Base-by-base conservation (phyloP, 2,888 invertebrate genomes). In the Drosophila mimica region DNA sequence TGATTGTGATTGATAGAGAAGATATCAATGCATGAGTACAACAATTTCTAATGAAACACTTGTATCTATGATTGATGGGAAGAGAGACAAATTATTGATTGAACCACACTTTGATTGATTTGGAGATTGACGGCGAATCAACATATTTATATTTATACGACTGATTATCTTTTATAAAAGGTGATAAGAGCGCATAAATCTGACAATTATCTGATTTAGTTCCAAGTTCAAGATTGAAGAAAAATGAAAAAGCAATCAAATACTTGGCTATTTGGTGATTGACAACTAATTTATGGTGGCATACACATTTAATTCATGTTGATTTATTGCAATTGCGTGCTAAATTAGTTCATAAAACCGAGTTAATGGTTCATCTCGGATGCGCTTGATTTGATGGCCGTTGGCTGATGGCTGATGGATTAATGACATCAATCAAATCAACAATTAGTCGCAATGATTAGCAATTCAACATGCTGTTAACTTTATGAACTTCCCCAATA, bases 401-500 rank as follows among this genome's bases (percentile, higher is more conserved):
- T 46, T 65, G 65, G 34, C 5, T 20, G 49, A 53, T 53, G 59
- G 46, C 8, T 15, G 46, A 40, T 62, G 65, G 33, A 61, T 36
- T 62, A 59, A 54, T 43, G 53, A 6, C 31, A 72, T 67, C 78
- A 72, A 64, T 67, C 57, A 64, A 49, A 52, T 25, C 25, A 25
- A 61, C 49, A 64, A 61, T 60, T 71, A 58, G 33, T 33, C 62
- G 28, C 51, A 38, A 49, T 64, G 40, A 52, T 54, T 36, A 62
- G 59, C 64, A 57, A 72, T 67, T 61, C 69, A 77, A 70, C 64
- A 59, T 59, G 64, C 68, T 52, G 13, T 70, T 58, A 63, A 67
- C 68, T 79, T 69, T 57, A 79, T 66, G 65, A 82, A 68, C 64
- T 83, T 56, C 20, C 59, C 36, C 34, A 36, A 20, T 13, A 20